These are phyloP conservation scores for Notocelia uddmanniana DNA, from an alignment of 2,888 invertebrate genomes.

Conservation along the genomic window DNA sequence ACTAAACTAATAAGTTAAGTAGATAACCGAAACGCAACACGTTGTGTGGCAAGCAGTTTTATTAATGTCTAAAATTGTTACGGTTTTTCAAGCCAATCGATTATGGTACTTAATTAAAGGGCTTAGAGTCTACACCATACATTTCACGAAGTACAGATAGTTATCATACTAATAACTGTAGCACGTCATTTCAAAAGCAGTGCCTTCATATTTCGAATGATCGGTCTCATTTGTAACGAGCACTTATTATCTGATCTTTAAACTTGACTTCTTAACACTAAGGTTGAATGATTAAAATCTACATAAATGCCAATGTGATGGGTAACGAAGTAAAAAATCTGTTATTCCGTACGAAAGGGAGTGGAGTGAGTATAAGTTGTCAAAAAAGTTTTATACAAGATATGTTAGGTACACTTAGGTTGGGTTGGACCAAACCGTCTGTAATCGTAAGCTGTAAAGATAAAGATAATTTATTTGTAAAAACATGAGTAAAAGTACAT, in stretches of 20 bases:
- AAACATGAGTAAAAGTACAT: too few species aligned
- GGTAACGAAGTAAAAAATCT: not conserved
- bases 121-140: not conserved
- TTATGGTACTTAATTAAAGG: constrained; percentile 10
- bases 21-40: not conserved
- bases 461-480: too few species aligned
- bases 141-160: constrained; percentile 17
- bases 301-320: constrained; percentile 4
- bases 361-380: too few species aligned
- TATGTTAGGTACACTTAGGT: too few species aligned
- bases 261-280: constrained; percentile 41
- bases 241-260: constrained; percentile 49
- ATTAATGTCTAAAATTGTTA: not conserved
- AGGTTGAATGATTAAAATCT: constrained; percentile 28
- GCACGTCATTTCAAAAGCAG: constrained; percentile 51
- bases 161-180: constrained; percentile 54
- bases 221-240: constrained; percentile 51
- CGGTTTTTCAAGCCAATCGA: not conserved
- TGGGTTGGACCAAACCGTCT: too few species aligned
- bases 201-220: constrained; percentile 51
- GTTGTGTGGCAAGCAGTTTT: constrained; percentile 6
- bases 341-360: not conserved
- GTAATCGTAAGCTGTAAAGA: too few species aligned
- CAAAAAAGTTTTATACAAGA: too few species aligned
- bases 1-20: constrained; percentile 1